phyloP scores from a whole-genome alignment of 2,797 vertebrate genomes.

The Ambastaia sidthimunki region DNA sequence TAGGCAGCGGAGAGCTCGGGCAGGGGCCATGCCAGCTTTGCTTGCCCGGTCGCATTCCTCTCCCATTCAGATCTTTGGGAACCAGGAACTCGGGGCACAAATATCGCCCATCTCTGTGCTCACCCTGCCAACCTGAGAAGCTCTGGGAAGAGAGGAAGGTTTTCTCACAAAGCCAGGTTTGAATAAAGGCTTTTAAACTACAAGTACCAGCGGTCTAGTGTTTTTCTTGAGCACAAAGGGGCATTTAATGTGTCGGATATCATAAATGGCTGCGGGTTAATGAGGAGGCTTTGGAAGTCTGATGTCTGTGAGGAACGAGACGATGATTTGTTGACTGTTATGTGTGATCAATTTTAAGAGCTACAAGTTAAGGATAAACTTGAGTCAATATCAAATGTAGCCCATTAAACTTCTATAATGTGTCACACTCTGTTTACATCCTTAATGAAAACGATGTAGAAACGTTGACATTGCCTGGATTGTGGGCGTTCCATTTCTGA shows the following conservation, averaged over 20 bases:
- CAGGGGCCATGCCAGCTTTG: conserved; percentile 49
- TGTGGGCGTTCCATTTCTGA: not conserved
- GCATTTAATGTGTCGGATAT: conserved; percentile 27
- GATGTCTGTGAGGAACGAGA: conserved; percentile 29
- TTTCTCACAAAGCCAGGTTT: conserved; percentile 44
- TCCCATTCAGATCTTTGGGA: conserved; percentile 56
- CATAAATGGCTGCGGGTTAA: conserved; percentile 32
- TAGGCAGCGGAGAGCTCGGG: conserved; percentile 38
- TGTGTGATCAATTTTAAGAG: conserved; percentile 21
- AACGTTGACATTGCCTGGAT: not conserved
- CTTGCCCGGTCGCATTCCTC: conserved; percentile 57
- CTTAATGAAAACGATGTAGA: not conserved
- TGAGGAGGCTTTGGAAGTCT: conserved; percentile 19
- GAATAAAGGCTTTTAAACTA: conserved; percentile 47
- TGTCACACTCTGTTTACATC: not conserved
- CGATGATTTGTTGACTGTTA: conserved; percentile 11
- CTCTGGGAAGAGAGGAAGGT: conserved; percentile 40
- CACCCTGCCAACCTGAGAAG: conserved; percentile 33
- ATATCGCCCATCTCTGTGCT: conserved; percentile 33
- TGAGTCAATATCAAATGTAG: not conserved
- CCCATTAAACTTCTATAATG: not conserved
- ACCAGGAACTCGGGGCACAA: conserved; percentile 48
- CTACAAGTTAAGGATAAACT: conserved; percentile 21
- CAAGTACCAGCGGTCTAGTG: conserved; percentile 33
- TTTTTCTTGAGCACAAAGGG: conserved; percentile 37